These are phyloP conservation scores for Lagopus muta DNA, from an alignment of 2,113 vertebrate species.

Conservation along the genomic window DNA sequence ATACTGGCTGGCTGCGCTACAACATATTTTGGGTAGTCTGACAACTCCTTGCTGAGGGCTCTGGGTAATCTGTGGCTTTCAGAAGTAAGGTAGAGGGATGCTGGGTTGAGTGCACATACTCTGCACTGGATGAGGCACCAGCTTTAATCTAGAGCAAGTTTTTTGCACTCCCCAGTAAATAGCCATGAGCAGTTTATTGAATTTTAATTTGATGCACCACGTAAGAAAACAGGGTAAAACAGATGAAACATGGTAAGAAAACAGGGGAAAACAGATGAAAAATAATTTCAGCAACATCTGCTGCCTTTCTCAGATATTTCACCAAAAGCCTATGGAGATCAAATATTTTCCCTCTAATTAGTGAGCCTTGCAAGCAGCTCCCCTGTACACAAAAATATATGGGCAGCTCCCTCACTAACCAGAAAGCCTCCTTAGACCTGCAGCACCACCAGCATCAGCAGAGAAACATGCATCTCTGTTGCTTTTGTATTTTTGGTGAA, in stretches of 20 bases:
- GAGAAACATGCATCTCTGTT: neutral
- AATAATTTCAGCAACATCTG: conserved; percentile 49
- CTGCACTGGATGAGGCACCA: neutral
- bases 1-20: neutral
- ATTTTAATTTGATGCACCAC: neutral
- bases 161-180: neutral
- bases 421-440: neutral
- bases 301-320: conserved; percentile 27
- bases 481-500: neutral
- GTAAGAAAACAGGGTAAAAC: neutral
- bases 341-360: conserved; percentile 62
- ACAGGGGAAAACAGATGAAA: neutral
- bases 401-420: neutral
- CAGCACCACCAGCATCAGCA: neutral
- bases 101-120: neutral
- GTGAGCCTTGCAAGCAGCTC: rapidly evolving
- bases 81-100: neutral
- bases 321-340: conserved; percentile 26
- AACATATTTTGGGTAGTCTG: rapidly evolving
- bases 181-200: neutral
- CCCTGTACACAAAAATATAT: neutral
- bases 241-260: neutral
- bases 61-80: neutral
- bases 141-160: neutral
- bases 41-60: neutral